Percentiles rank a stretch among this genome's conserved stretches.
These are phyloP conservation scores for Adrianichthys oophorus DNA, from an alignment of 2,797 vertebrate species.

Conservation along the genomic window DNA sequence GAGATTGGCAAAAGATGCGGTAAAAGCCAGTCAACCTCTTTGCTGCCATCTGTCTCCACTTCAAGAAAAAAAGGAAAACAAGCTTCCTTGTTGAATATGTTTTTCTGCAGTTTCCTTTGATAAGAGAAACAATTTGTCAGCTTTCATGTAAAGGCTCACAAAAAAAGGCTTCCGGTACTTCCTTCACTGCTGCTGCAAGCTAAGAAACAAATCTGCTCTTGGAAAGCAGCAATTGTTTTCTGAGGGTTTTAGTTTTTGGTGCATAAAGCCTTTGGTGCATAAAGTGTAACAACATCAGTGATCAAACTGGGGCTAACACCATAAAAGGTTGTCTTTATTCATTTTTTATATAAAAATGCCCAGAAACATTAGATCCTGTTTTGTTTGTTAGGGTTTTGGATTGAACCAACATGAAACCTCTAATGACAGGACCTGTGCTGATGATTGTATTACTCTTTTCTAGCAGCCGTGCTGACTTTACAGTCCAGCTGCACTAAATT, in stretches of 20 bases:
- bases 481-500: too few relatives aligned
- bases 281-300: slow-evolving; percentile 16
- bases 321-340: slow-evolving; percentile 1
- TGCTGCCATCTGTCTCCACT: slow-evolving; percentile 65
- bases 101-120: slow-evolving; percentile 43
- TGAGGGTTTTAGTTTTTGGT: neutral
- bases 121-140: slow-evolving; percentile 31
- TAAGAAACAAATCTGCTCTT: slow-evolving; percentile 29
- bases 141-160: slow-evolving; percentile 30
- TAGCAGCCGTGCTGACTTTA: too few relatives aligned
- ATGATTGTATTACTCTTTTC: too few relatives aligned
- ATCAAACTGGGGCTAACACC: slow-evolving; percentile 14
- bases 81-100: slow-evolving; percentile 36
- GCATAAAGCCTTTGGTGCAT: slow-evolving; percentile 5
- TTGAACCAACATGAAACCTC: too few relatives aligned
- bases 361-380: too few relatives aligned
- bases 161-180: slow-evolving; percentile 10
- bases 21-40: slow-evolving; percentile 63
- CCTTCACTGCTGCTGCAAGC: slow-evolving; percentile 30
- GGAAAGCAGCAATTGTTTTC: slow-evolving; percentile 9
- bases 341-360: too few relatives aligned
- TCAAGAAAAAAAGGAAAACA: slow-evolving; percentile 25
- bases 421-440: too few relatives aligned
- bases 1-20: slow-evolving; percentile 40
- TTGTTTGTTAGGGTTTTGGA: too few relatives aligned